Conservation (phyloP, 2,797 vertebrate species). For the Hyperoplus lanceolatus region DNA sequence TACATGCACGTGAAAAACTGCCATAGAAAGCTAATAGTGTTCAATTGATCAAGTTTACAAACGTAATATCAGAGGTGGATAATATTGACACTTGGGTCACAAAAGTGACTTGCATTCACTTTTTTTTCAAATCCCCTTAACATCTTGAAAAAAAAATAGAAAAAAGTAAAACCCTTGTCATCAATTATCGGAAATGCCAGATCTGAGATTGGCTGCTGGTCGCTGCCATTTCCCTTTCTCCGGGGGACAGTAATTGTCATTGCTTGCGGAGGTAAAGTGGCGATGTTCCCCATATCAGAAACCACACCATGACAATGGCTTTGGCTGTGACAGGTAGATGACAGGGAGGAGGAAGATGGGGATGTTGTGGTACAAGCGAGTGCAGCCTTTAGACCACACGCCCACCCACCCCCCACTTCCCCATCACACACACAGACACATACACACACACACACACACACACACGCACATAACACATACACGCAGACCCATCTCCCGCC, state of each 20-base stretch:
- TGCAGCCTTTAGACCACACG: conserved; percentile 79
- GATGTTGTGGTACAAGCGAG: conserved; percentile 71
- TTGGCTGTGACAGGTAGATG: conserved; percentile 81
- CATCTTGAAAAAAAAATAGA: conserved; percentile 14
- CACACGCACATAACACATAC: conserved; percentile 31
- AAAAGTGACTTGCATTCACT: conserved; percentile 34
- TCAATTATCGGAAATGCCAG: conserved; percentile 59
- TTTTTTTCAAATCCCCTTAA: neutral
- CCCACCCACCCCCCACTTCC: neutral
- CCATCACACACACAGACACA: conserved; percentile 2
- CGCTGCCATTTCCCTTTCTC: conserved; percentile 45
- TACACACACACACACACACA: conserved; percentile 27
- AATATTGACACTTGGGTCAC: conserved; percentile 7
- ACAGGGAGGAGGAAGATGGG: conserved; percentile 49
- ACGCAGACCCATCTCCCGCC: conserved; percentile 68
- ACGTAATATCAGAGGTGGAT: conserved; percentile 27
- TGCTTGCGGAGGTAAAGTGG: conserved; percentile 56
- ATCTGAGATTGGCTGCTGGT: conserved; percentile 49
- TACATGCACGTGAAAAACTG: conserved; percentile 10
- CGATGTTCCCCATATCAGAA: conserved; percentile 71
- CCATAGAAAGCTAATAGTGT: neutral
- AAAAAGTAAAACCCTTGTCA: conserved; percentile 13
- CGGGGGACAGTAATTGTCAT: conserved; percentile 69
- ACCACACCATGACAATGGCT: conserved; percentile 84
- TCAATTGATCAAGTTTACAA: conserved; percentile 12